Evolutionary conservation across 1,140 invertebrate species (phyloP), one percentile per base, ranked within the genome.

Genomic region (Pogonomyrmex barbatus): DNA sequence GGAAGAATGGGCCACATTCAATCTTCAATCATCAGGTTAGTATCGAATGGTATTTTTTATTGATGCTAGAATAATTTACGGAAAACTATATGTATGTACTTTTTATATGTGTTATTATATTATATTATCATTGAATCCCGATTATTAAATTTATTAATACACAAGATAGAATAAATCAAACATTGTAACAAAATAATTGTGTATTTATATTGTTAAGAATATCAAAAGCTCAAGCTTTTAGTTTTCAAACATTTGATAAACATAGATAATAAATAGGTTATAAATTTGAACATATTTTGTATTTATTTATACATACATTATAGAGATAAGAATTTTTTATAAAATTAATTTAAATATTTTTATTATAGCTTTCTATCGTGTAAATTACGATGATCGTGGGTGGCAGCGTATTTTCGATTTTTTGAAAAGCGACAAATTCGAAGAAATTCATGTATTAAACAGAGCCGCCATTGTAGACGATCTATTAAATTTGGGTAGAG

Each of bases 381-480:
- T 98, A 0, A 97, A 97, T 91, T 98, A 98, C 92, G 97, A 98
- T 84, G 93, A 95, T 1, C 90, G 91, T 9, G 96, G 96, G 42
- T 98, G 97, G 97, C 91, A 96, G 73, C 94, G 95, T 42, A 95
- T 97, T 42, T 95, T 96, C 30, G 42, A 94, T 0, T 94, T 95
- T 12, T 92, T 98, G 5, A 24, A 94, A 0, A 94, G 95, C 36
- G 88, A 92, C 4, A 93, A 96, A 75, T 94, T 95, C 85, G 88
- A 94, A 87, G 93, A 94, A 6, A 97, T 97, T 50, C 96, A 97
- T 88, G 96, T 96, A 70, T 92, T 97, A 0, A 98, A 98, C 93
- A 96, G 98, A 91, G 97, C 97, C 0, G 97, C 98, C 93, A 95
- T 98, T 12, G 95, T 98, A 4, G 97, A 98, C 89, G 98, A 98